A percentile compares a stretch with the other conserved stretches of the same genome.
phyloP scores from a whole-genome alignment of 2,888 invertebrate species.

The Scrobipalpa costella region DNA sequence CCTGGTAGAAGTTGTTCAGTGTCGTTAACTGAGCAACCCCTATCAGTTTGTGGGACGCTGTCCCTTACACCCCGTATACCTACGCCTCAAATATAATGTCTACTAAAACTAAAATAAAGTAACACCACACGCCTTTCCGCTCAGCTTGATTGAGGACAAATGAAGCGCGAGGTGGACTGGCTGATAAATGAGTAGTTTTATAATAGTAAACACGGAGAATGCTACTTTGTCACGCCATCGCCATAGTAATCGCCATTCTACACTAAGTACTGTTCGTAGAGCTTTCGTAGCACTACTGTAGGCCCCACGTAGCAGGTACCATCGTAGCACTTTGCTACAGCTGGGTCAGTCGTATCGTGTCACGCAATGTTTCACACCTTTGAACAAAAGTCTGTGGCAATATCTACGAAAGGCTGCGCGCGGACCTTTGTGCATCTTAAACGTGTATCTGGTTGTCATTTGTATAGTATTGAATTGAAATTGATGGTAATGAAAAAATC shows the following conservation, averaged over 20 bases:
- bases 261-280: background rate
- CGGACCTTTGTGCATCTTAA: too few relatives aligned
- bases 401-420: background rate
- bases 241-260: background rate
- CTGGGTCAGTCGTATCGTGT: slow-evolving; percentile 1
- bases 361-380: background rate
- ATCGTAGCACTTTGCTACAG: background rate
- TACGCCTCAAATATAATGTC: background rate
- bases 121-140: background rate
- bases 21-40: too few relatives aligned
- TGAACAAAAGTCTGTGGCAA: background rate
- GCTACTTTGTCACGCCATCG: slow-evolving; percentile 7
- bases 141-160: slow-evolving; percentile 9
- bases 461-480: too few relatives aligned
- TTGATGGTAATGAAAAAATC: too few relatives aligned
- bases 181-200: slow-evolving; percentile 11
- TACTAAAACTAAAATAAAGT: background rate
- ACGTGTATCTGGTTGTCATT: too few relatives aligned
- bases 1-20: too few relatives aligned
- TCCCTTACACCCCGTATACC: background rate
- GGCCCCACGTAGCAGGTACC: background rate
- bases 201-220: slow-evolving; percentile 10
- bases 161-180: slow-evolving; percentile 7
- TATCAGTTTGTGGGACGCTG: too few relatives aligned
- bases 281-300: background rate